A percentile compares a stretch with the other conserved stretches of the same genome.
Conservation (phyloP, 2,888 invertebrate genomes). For the Bombylius major region DNA sequence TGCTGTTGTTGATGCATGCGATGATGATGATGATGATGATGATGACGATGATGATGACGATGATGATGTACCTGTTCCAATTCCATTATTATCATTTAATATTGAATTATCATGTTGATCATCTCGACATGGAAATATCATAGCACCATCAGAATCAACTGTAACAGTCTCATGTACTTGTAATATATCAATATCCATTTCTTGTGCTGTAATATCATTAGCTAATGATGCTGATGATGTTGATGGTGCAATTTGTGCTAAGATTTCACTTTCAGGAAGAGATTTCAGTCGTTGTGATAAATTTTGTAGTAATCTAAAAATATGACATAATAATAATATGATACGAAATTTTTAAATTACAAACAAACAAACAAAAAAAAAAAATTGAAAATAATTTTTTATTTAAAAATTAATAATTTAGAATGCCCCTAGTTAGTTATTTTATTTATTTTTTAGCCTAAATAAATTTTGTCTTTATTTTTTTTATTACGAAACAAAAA, state of each 20-base stretch:
- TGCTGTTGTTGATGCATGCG: conserved; percentile 8
- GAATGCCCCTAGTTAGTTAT: no score
- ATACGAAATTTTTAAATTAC: not conserved
- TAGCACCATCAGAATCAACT: conserved; percentile 32
- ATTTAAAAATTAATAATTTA: not conserved
- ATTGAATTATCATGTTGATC: conserved; percentile 13
- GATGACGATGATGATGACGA: conserved; percentile 1
- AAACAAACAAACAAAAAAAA: not conserved
- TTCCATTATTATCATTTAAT: not conserved
- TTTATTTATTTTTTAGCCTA: no score
- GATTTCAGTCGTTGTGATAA: conserved; percentile 43
- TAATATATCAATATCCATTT: conserved; percentile 45
- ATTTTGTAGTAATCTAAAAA: conserved; percentile 42
- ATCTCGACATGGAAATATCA: conserved; percentile 18
- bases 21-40: conserved; percentile 18
- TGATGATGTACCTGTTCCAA: no score
- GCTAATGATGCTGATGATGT: conserved; percentile 27
- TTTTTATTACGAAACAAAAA: no score
- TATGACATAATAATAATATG: not conserved
- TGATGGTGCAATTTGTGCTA: conserved; percentile 36
- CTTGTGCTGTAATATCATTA: conserved; percentile 25
- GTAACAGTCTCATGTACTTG: conserved; percentile 40
- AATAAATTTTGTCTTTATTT: no score
- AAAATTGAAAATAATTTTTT: not conserved
- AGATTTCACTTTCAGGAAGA: conserved; percentile 44